A percentile compares a stretch with the other conserved stretches of the same genome.
These are phyloP conservation scores for Drosophila leontia DNA, from an alignment of 1,140 invertebrate species.

Conservation along the genomic window DNA sequence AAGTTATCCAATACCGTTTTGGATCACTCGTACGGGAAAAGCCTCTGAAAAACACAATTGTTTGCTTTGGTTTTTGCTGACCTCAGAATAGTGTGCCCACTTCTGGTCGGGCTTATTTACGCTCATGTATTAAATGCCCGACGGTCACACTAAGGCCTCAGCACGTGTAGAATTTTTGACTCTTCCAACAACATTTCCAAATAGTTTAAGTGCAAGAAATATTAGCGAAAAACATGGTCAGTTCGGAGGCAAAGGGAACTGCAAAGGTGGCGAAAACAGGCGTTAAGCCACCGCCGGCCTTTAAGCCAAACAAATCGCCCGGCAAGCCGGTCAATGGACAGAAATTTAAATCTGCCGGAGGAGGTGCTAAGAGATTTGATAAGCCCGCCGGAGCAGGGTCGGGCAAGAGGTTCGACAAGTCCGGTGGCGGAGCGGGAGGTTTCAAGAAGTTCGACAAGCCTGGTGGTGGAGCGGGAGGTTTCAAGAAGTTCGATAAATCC, in stretches of 20 bases:
- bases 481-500: slow-evolving; percentile 13
- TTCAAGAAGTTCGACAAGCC: slow-evolving; percentile 21
- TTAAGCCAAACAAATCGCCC: slow-evolving; percentile 20
- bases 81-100: background rate
- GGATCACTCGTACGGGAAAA: too few species aligned
- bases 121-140: too few species aligned
- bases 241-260: slow-evolving; percentile 34
- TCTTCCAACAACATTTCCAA: slow-evolving; percentile 18
- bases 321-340: slow-evolving; percentile 12
- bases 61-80: too few species aligned
- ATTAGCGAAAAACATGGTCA: slow-evolving; percentile 26
- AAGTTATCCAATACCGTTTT: too few species aligned
- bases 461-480: background rate
- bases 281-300: slow-evolving; percentile 6
- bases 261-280: slow-evolving; percentile 15
- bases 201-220: slow-evolving; percentile 6
- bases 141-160: slow-evolving; percentile 22
- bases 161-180: slow-evolving; percentile 33
- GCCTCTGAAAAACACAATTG: too few species aligned
- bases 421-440: background rate
- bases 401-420: slow-evolving; percentile 18
- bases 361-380: slow-evolving; percentile 10
- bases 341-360: slow-evolving; percentile 25
- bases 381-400: slow-evolving; percentile 5
- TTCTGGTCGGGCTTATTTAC: background rate